Base-by-base conservation (phyloP, 2,888 invertebrate genomes). In the Drosophila fungiperda region DNA sequence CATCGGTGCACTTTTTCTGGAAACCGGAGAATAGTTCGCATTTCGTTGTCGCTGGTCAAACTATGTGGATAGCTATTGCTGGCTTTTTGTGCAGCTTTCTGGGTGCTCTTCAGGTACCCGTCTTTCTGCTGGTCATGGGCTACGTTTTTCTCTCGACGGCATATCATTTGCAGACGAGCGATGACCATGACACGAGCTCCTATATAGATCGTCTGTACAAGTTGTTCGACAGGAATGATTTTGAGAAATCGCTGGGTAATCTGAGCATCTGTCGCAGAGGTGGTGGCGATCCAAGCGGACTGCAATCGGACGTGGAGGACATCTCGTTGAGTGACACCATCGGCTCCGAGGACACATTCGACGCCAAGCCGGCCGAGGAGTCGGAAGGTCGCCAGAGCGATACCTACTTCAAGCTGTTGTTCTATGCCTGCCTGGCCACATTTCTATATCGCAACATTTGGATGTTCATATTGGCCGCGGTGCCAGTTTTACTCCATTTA, bases 371-470 rank as follows among this genome's bases (percentile, higher is more conserved):
- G 2, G 55, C 62, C 1, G 59, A 57, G 1, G 92, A 93, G 35
- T 93, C 40, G 0, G 68, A 94, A 63, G 92, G 91, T 42, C 93
- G 93, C 68, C 94, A 95, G 69, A 96, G 96, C 76, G 95, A 95
- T 20, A 94, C 95, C 48, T 97, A 96, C 89, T 95, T 97, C 87
- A 97, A 96, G 87, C 94, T 95, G 6, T 93, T 98, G 15, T 94
- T 98, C 80, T 98, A 97, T 94, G 96, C 96, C 3, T 97, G 98
- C 84, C 93, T 96, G 9, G 95, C 96, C 61, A 97, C 98, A 94
- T 94, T 98, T 36, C 94, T 98, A 20, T 98, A 98, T 96, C 96
- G 97, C 85, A 96, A 98, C 89, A 95, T 96, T 60, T 97, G 98
- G 96, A 93, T 97, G 68, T 93, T 97, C 76, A 95, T 96, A 9